Evolutionary conservation across 2,888 invertebrate species (phyloP).

Genomic region (Macaria notata): DNA sequence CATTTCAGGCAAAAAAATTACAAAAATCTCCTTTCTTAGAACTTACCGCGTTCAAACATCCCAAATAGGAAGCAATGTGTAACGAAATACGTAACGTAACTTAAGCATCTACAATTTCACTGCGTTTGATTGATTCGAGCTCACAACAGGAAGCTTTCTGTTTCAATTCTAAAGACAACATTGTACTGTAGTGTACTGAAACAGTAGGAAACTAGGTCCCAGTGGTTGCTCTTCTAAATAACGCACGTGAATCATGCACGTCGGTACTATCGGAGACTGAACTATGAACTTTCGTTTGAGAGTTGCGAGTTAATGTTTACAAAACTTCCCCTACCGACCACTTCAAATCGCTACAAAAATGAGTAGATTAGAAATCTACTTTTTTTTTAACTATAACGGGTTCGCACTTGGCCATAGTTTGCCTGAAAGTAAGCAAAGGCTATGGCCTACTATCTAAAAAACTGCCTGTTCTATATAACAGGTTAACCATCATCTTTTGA

Average conservation of each 20-base stretch:
- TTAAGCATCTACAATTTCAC: conserved; percentile 9
- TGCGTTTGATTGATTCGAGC: conserved; percentile 14
- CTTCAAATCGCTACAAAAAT: too few relatives aligned
- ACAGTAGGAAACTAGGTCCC: conserved; percentile 3
- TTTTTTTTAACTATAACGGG: too few relatives aligned
- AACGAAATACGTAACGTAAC: conserved; percentile 2
- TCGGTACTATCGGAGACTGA: conserved; percentile 19
- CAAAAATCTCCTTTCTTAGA: conserved; percentile 1
- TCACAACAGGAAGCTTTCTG: conserved; percentile 17
- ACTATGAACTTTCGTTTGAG: background rate
- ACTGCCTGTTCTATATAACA: too few relatives aligned
- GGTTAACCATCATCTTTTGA: too few relatives aligned
- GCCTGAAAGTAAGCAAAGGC: too few relatives aligned
- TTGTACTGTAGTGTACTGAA: conserved; percentile 5
- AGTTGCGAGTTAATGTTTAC: too few relatives aligned
- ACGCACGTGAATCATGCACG: conserved; percentile 17
- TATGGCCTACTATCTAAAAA: too few relatives aligned
- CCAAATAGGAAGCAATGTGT: conserved; percentile 2
- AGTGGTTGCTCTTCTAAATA: conserved; percentile 13
- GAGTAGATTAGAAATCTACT: too few relatives aligned
- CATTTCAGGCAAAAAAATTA: too few relatives aligned
- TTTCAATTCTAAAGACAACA: conserved; percentile 7
- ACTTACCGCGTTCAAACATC: background rate
- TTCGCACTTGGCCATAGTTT: too few relatives aligned
- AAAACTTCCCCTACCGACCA: too few relatives aligned